Evolutionary conservation across 2,113 vertebrate genomes (phyloP), one percentile per base, ranked within the genome.

Genomic region (Verasper variegatus): DNA sequence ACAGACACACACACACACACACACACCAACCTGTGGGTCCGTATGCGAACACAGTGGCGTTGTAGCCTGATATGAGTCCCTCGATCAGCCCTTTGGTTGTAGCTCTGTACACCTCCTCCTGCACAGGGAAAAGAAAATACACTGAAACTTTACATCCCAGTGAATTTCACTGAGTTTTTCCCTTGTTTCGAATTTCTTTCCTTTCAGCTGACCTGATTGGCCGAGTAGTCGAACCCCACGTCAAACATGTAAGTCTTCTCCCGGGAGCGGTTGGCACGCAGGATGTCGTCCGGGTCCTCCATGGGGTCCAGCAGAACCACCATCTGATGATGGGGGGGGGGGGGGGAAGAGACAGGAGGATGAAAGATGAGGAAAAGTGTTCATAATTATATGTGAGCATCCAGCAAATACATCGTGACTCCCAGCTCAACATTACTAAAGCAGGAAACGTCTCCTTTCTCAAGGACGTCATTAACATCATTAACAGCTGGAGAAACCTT

Each of bases 221-320:
- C 95, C 0, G 93, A 92, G 87, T 94, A 96, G 88, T 98, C 96
- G 4, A 98, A 98, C 12, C 95, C 93, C 89, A 96, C 91, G 0
- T 98, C 96, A 0, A 98, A 98, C 91, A 97, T 84, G 64, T 96
- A 98, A 2, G 96, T 96, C 88, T 97, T 97, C 91, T 98, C 96
- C 60, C 95, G 92, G 78, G 96, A 97, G 59, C 95, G 94, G 84
- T 96, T 95, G 27, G 96, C 96, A 76, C 95, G 91, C 67, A 96
- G 92, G 83, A 97, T 92, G 68, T 97, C 95, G 0, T 96, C 95
- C 0, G 95, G 95, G 68, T 97, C 96, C 64, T 97, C 96, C 95
- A 96, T 91, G 13, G 97, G 97, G 85, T 97, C 97, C 96, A 93
- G 96, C 45, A 98, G 92, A 68, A 97, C 95, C 91, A 97, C 96